Evolutionary conservation across 2,888 invertebrate species (phyloP).

Genomic region (Lepidochrysops patricia): DNA sequence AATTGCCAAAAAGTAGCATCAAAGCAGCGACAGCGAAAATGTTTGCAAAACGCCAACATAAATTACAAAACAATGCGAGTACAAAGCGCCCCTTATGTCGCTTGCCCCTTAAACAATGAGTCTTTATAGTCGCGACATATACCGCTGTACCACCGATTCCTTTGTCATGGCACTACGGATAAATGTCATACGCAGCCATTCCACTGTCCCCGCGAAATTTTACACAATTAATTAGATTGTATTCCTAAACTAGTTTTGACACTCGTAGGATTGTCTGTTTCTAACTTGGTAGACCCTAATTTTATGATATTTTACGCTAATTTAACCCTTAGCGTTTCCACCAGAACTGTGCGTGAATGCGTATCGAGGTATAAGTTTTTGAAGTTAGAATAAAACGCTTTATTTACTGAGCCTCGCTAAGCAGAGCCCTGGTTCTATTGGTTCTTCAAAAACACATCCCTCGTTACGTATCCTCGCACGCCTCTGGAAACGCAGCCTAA

Average conservation of each 20-base stretch:
- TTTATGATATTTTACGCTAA: no score
- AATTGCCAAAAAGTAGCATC: not conserved
- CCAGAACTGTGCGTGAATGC: no score
- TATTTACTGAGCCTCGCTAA: no score
- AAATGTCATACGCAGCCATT: constrained; percentile 50
- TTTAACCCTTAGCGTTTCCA: no score
- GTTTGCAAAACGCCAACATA: constrained; percentile 8
- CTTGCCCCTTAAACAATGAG: constrained; percentile 40
- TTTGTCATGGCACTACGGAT: constrained; percentile 54
- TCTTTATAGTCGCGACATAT: constrained; percentile 44
- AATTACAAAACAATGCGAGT: constrained; percentile 22
- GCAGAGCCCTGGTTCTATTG: no score
- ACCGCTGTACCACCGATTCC: constrained; percentile 44
- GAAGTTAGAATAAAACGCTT: no score
- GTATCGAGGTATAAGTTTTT: no score
- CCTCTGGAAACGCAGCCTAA: no score
- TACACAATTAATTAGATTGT: constrained; percentile 3
- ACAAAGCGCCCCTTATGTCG: constrained; percentile 36
- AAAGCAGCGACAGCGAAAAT: not conserved
- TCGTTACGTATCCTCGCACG: no score
- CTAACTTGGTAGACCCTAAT: no score
- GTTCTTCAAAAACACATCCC: no score
- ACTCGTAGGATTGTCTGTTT: not conserved
- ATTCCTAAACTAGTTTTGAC: not conserved
- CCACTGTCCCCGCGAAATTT: not conserved